Evolutionary conservation across 2,113 vertebrate genomes (phyloP).

Genomic region (Hydropotes inermis): DNA sequence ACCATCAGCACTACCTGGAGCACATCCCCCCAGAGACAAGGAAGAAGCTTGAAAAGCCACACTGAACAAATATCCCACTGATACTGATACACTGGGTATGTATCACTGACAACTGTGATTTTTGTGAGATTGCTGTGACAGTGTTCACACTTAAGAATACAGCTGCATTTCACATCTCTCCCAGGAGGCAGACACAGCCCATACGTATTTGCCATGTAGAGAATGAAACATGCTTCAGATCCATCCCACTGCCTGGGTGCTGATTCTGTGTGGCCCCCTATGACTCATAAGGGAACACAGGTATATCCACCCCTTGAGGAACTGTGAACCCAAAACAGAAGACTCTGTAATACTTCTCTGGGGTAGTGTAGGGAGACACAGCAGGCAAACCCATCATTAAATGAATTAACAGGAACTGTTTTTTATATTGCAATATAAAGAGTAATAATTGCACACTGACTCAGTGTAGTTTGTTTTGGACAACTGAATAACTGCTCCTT

Average conservation of each 20-base stretch:
- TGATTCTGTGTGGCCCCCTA: neutral
- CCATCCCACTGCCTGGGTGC: neutral
- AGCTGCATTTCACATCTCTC: neutral
- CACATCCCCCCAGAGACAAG: neutral
- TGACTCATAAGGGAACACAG: neutral
- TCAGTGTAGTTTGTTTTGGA: neutral
- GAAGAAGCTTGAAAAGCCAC: neutral
- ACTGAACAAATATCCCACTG: neutral
- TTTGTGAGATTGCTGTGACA: neutral
- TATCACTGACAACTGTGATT: neutral
- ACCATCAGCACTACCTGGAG: neutral
- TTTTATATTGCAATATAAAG: neutral
- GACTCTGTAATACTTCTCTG: neutral
- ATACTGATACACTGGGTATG: neutral
- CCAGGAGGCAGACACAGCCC: neutral
- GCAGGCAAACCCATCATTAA: neutral
- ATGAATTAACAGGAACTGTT: neutral
- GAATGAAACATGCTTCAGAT: neutral
- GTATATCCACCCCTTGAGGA: accelerated
- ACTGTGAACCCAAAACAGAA: neutral
- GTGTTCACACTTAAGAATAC: neutral
- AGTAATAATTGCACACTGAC: neutral
- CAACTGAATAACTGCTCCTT: neutral
- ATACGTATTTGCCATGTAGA: neutral
- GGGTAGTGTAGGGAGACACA: neutral